These are phyloP conservation scores for Hipposideros larvatus DNA, from an alignment of 2,797 vertebrate genomes.

Conservation along the genomic window DNA sequence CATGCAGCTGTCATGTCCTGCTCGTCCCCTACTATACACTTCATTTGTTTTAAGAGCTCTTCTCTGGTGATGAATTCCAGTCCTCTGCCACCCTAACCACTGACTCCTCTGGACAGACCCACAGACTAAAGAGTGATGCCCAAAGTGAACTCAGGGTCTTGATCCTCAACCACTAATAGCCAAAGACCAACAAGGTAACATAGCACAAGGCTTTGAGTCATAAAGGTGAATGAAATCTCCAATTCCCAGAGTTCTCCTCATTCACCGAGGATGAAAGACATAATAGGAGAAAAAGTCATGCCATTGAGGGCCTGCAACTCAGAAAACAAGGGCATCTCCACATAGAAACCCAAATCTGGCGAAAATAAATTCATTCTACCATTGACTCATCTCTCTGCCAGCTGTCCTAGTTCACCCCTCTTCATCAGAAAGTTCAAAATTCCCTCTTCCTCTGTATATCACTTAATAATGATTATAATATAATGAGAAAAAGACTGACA, in stretches of 20 bases:
- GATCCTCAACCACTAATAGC: not conserved
- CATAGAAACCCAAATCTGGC: not conserved
- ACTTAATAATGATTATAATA: not conserved
- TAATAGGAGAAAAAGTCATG: not conserved
- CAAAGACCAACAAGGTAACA: not conserved
- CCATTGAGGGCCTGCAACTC: not conserved
- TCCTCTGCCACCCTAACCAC: not conserved
- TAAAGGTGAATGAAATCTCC: not conserved
- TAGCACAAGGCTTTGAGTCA: not conserved
- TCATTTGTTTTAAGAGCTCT: not conserved
- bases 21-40: not conserved
- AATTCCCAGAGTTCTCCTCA: not conserved
- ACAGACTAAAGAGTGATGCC: not conserved
- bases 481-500: constrained; percentile 21
- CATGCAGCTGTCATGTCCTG: constrained; percentile 43
- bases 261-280: not conserved
- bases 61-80: not conserved
- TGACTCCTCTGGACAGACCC: not conserved
- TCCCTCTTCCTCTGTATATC: constrained; percentile 23
- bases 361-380: not conserved
- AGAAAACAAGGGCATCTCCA: constrained; percentile 41
- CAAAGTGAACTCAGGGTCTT: not conserved
- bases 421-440: constrained; percentile 1
- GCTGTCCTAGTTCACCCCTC: not conserved
- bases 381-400: not conserved